Percentiles rank a stretch among this genome's conserved stretches.
Conservation (phyloP, 2,888 invertebrate species). For the Argynnis bischoffii region DNA sequence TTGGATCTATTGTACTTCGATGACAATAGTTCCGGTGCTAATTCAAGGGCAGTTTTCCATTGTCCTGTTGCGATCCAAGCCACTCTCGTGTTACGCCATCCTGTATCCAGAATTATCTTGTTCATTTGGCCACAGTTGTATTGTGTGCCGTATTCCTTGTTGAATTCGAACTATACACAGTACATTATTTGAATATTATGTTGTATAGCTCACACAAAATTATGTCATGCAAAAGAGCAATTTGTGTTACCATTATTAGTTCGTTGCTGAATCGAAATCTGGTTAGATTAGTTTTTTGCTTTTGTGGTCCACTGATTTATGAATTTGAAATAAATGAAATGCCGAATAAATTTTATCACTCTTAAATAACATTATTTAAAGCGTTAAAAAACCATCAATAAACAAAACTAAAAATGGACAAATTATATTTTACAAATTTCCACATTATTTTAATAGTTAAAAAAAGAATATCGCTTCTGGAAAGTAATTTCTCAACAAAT, state of each 20-base stretch:
- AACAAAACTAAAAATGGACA: no score
- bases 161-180: constrained; percentile 12
- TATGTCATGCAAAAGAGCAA: constrained; percentile 35
- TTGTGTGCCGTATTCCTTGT: constrained; percentile 7
- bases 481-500: constrained; percentile 24
- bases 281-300: not conserved
- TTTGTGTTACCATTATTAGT: constrained; percentile 18
- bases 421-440: no score
- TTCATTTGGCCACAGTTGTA: not conserved
- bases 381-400: no score
- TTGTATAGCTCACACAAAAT: constrained; percentile 22
- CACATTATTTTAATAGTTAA: no score
- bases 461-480: no score
- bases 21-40: constrained; percentile 75
- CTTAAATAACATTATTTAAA: no score
- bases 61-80: constrained; percentile 50
- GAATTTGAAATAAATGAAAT: no score
- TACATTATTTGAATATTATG: constrained; percentile 14
- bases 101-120: constrained; percentile 40
- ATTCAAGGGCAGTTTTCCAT: constrained; percentile 74
- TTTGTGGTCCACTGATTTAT: no score
- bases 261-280: not conserved
- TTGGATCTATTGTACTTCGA: constrained; percentile 70
- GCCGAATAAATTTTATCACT: no score
- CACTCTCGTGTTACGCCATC: constrained; percentile 45